A percentile compares a stretch with the other conserved stretches of the same genome.
These are phyloP conservation scores for Sterna hirundo DNA, from an alignment of 2,113 vertebrate genomes.

Conservation along the genomic window DNA sequence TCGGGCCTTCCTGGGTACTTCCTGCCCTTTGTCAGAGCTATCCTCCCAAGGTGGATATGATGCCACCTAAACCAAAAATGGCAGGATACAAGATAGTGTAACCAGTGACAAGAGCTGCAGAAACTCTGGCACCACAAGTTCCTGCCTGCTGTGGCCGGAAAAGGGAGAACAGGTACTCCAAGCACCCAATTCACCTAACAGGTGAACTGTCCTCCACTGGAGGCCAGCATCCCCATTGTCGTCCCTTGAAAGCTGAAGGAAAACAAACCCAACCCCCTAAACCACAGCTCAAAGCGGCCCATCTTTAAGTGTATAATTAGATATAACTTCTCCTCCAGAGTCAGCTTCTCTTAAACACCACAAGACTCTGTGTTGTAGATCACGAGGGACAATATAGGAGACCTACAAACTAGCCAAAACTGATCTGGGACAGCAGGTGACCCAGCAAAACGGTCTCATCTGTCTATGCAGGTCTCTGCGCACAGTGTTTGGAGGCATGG, in stretches of 20 bases:
- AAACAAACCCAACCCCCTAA: not conserved
- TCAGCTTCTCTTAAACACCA: not conserved
- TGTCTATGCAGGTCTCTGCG: not conserved
- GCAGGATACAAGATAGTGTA: not conserved
- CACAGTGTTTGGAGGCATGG: not conserved
- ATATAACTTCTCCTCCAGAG: not conserved
- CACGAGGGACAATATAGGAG: fast-evolving
- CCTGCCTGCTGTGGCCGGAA: not conserved
- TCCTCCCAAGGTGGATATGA: not conserved
- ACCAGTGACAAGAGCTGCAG: not conserved
- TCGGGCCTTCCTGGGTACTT: not conserved
- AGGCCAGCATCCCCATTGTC: not conserved
- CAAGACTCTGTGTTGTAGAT: fast-evolving
- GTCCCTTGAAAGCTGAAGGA: not conserved
- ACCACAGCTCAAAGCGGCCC: not conserved
- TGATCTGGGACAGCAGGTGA: not conserved
- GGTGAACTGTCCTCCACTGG: not conserved
- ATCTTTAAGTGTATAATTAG: not conserved
- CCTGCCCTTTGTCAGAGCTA: not conserved
- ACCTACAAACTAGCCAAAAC: not conserved
- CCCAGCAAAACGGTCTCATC: not conserved
- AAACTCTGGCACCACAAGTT: not conserved
- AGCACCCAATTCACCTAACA: not conserved
- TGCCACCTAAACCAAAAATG: not conserved
- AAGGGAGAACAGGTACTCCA: not conserved